Evolutionary conservation across 2,797 vertebrate genomes (phyloP), one percentile per base, ranked within the genome.

Genomic region (Anomalospiza imberbis): DNA sequence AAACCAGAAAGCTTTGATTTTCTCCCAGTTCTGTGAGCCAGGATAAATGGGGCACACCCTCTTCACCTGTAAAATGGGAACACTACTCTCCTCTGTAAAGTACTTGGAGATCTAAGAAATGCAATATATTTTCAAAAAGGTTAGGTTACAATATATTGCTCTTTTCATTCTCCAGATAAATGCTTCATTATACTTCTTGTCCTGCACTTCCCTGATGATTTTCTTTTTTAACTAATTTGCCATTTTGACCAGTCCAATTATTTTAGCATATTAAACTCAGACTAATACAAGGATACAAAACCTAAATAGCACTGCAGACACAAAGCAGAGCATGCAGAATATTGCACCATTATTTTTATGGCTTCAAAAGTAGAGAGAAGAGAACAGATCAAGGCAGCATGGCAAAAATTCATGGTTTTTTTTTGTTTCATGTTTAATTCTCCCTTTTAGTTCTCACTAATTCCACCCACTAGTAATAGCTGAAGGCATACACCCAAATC

Each of bases 401-500:
- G 65, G 65, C 26, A 88, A 91, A 92, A 2, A 17, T 16, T 65
- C 22, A 10, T 13, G 19, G 19, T 36, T n/a, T 61, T 74, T 66
- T 77, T 60, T 60, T 60, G 36, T 29, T 36, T 7, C 9, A 47
- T 91, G 84, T 88, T 80, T 57, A 88, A 93, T 88, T 94, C 79
- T 84, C 82, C 36, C 58, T 90, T 76, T 78, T 40, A 78, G 73
- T 84, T 88, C 94, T 91, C 93, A 80, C 73, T 86, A 91, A 95
- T 90, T 96, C 85, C 91, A 94, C 93, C 85, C 84, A 79, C 79
- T 84, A 62, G 85, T 87, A 95, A 88, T 47, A 96, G 86, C 70
- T 93, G 76, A 95, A 96, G 85, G 92, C 92, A 84, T 93, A 88
- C 89, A 92, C 85, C 89, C 92, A 84, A 74, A 92, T 88, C 91